Base-by-base conservation (phyloP, 2,113 vertebrate species). In the Peromyscus polionotus region DNA sequence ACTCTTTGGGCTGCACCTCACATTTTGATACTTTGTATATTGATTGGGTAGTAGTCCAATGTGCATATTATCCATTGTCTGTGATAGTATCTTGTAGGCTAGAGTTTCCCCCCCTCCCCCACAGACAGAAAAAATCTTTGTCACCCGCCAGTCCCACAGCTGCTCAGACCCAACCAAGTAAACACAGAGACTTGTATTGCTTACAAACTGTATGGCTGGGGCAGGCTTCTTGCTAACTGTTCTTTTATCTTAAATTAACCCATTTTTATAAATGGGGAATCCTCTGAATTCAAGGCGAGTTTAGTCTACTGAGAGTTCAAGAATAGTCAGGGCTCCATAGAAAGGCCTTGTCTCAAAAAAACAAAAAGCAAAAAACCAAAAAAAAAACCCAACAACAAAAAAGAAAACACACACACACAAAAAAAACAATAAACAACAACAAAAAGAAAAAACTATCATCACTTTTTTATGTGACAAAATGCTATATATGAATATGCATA, bases 31-130 rank as follows among this genome's bases (percentile, higher is more conserved):
- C 2, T 0, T 7, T 77, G 51, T 54, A 42, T 88, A 57, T 77
- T 54, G 8, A 51, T 84, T 77, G 51, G 28, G 97, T 76, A 76
- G 22, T 48, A 26, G 24, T 76, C 75, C 22, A 48, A 16, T 26
- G 75, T 96, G 97, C 93, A 97, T 84, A 95, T 96, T 95, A 98
- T 97, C 98, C 98, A 98, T 97, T 97, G 97, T 98, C 97, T 97
- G 97, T 98, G 97, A 98, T 97, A 98, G 97, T 96, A n/a, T n/a
- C n/a, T n/a, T n/a, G n/a, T n/a, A n/a, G n/a, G n/a, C n/a, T n/a
- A n/a, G n/a, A n/a, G n/a, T n/a, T n/a, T n/a, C n/a, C n/a, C n/a
- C n/a, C n/a, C n/a, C n/a, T n/a, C n/a, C n/a, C n/a, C n/a, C n/a
- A n/a, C n/a, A n/a, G n/a, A n/a, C n/a, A n/a, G n/a, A n/a, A n/a